Evolutionary conservation across 2,113 vertebrate genomes (phyloP), one percentile per base, ranked within the genome.

Genomic region (Oreotragus oreotragus): DNA sequence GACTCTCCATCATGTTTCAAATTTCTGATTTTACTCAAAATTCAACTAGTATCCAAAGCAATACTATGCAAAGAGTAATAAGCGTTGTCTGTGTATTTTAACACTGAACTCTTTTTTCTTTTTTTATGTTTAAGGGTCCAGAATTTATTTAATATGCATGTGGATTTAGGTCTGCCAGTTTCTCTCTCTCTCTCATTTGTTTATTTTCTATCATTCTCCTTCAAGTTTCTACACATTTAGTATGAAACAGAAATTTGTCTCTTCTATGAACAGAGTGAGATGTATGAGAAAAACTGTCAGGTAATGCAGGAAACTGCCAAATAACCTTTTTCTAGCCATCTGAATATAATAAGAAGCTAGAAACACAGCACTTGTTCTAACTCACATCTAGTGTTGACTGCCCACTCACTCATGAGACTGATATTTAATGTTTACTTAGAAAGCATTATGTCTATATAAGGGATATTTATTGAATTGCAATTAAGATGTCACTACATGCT

Each of bases 21-120:
- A 90, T 85, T 60, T 73, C 77, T 73, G 21, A 43, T 55, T 86
- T 70, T 33, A 87, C 19, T 88, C 57, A 33, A 98, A 98, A 87
- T 94, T 90, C 51, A 85, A 88, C 83, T 83, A 90, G 91, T 96
- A 27, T 21, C 6, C 81, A 91, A 91, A 96, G 95, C 92, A 98
- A 66, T 97, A 97, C 93, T 91, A 96, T 43, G 58, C 15, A 85
- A n/a, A 3, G 3, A 91, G 28, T 79, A 97, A 47, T 62, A 60
- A 49, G 2, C 12, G 85, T 47, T 13, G 0, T 51, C 10, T 83
- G 12, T 70, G 66, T 70, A 39, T 36, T 70, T 70, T 84, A 6
- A 92, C 80, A 97, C 36, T 21, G 53, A 91, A 90, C 84, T 53
- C 10, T 80, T 62, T 92, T 15, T 28, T 70, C 79, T 47, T 45